These are phyloP conservation scores for Phataginus tricuspis DNA, from an alignment of 2,797 vertebrate species.

Conservation along the genomic window DNA sequence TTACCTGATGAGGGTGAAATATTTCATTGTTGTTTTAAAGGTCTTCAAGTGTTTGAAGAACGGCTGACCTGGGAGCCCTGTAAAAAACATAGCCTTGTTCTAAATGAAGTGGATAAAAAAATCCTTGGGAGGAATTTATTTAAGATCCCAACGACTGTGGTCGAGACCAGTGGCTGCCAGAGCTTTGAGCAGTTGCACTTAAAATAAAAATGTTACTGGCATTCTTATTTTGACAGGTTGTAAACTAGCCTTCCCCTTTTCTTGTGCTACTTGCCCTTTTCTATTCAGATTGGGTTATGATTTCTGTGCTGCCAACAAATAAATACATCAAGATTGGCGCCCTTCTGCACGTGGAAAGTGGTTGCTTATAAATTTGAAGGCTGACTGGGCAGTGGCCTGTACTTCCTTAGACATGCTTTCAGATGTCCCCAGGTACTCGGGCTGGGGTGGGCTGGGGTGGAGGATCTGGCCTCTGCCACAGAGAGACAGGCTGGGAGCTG, in stretches of 20 bases:
- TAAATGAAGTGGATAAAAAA: neutral
- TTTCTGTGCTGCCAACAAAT: neutral
- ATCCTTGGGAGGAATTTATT: neutral
- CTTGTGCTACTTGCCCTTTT: neutral
- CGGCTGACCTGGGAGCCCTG: neutral
- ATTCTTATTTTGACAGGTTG: slow-evolving; percentile 11
- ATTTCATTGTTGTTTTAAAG: slow-evolving; percentile 3
- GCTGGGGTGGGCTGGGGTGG: neutral
- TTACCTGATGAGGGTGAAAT: neutral
- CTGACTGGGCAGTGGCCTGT: neutral
- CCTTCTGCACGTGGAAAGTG: neutral
- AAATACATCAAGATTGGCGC: neutral
- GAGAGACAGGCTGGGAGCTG: neutral
- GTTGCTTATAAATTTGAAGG: neutral
- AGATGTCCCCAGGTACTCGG: neutral
- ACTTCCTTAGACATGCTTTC: neutral
- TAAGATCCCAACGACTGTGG: neutral
- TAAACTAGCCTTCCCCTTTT: neutral
- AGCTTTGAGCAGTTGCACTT: neutral
- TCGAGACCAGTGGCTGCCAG: neutral
- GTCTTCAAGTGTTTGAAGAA: slow-evolving; percentile 22
- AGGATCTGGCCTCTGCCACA: neutral
- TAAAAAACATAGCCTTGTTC: neutral
- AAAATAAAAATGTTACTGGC: slow-evolving; percentile 1
- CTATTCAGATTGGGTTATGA: neutral